Base-by-base conservation (phyloP, 2,797 vertebrate species). In the Liasis olivaceus region DNA sequence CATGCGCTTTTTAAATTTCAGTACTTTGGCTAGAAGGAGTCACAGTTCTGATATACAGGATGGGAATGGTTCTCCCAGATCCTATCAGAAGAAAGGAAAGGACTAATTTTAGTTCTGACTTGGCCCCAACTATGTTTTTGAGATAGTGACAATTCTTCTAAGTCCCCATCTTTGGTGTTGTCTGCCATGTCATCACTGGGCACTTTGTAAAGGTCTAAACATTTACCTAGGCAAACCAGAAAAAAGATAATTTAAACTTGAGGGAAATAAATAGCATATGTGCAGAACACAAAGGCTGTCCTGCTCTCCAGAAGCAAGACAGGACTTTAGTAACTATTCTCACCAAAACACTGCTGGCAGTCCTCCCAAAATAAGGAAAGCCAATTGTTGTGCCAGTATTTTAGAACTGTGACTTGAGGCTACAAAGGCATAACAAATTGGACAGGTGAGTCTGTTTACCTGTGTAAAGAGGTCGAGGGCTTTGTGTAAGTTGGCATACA, bases 401-500 rank as follows among this genome's bases (percentile, higher is more conserved):
- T 4, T 0, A 42, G 20, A 81, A 42, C 69, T 93, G 12, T 77
- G 88, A 36, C 26, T 11, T 85, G 62, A 89, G 1, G 56, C 60
- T 3, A 89, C 2, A 13, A 63, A 89, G 62, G 58, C 26, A n/a
- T 6, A 26, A 59, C 28, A 87, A n/a, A 51, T 5, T 47, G 12
- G 54, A 54, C 51, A 86, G 63, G 63, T 59, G 54, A 58, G 58
- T 6, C 59, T 31, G 8, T 89, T 64, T 94, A 98, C 98, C 98
- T 98, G 98, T 0, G 96, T 96, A 94, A 98, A 98, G 93, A 98
- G 97, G 89, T 97, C 97, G 4, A 98, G 95, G 14, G 98, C 98
- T 90, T 97, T 97, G 94, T 98, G 98, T 95, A 98, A 95, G 94
- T 98, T 98, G 93, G 98, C 97, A 0, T 96, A 4, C 98, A 98